phyloP scores from a whole-genome alignment of 1,140 invertebrate genomes.

The Philotrypesis tridentata region DNA sequence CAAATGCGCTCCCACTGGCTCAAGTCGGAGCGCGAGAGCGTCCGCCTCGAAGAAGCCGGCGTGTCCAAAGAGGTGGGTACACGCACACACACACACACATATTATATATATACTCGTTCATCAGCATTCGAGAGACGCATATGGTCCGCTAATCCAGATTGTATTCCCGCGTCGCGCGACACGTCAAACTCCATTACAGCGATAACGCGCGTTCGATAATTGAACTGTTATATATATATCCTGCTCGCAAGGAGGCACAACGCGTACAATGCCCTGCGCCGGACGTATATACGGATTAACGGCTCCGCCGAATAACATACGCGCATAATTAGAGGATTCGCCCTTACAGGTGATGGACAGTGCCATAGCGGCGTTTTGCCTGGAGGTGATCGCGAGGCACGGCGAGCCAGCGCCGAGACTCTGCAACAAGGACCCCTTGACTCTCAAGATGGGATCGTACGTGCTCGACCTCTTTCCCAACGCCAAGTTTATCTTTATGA shows the following conservation, averaged over 20 bases:
- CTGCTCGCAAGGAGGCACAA: no score
- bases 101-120: no score
- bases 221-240: no score
- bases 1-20: slow-evolving; percentile 95
- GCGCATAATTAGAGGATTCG: not conserved
- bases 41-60: slow-evolving; percentile 93
- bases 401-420: slow-evolving; percentile 93
- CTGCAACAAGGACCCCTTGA: slow-evolving; percentile 99
- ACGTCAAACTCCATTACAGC: not conserved
- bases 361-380: slow-evolving; percentile 96
- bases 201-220: not conserved
- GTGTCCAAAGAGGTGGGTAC: slow-evolving; percentile 86
- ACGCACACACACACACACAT: no score
- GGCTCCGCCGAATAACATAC: not conserved
- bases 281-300: no score
- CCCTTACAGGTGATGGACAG: slow-evolving; percentile 87
- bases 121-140: no score
- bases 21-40: slow-evolving; percentile 91
- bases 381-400: slow-evolving; percentile 96
- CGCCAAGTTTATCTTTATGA: slow-evolving; percentile 98
- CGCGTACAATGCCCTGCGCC: no score
- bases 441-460: slow-evolving; percentile 94
- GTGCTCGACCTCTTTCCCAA: slow-evolving; percentile 86
- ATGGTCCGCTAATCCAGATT: no score
- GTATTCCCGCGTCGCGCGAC: not conserved